Evolutionary conservation across 2,888 invertebrate species (phyloP).

Genomic region (Caenorhabditis sp.): DNA sequence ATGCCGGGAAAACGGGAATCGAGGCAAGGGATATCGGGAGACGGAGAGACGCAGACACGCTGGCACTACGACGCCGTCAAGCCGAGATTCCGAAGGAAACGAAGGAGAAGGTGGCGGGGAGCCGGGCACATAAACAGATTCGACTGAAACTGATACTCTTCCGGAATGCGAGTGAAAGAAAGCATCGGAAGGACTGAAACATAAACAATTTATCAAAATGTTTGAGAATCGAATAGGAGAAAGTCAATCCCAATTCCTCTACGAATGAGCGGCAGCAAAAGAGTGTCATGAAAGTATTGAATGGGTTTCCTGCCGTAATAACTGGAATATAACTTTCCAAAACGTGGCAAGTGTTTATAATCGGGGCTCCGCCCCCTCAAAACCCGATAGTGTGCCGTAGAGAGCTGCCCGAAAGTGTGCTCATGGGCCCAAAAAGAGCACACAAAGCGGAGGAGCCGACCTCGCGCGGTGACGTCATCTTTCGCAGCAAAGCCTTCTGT

Average conservation of each 20-base stretch:
- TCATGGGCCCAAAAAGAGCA: constrained; percentile 18
- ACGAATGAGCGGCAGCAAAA: too few species aligned
- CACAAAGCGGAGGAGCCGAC: constrained; percentile 1
- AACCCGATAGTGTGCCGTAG: not conserved
- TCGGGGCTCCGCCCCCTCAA: too few species aligned
- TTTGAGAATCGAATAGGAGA: too few species aligned
- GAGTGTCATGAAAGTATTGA: too few species aligned
- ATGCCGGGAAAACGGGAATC: constrained; percentile 33
- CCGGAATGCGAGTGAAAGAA: not conserved
- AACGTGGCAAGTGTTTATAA: too few species aligned
- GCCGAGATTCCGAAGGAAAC: constrained; percentile 2
- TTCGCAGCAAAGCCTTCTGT: too few species aligned
- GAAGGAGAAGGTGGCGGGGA: not conserved
- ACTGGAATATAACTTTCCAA: too few species aligned
- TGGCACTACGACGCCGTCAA: constrained; percentile 25
- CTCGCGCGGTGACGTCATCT: not conserved
- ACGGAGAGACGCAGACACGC: constrained; percentile 23
- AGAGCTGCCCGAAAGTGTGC: constrained; percentile 1
- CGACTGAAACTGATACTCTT: not conserved
- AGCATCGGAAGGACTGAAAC: too few species aligned
- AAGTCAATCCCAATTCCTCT: too few species aligned
- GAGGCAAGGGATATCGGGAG: not conserved
- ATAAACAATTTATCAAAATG: too few species aligned
- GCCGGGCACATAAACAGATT: not conserved
- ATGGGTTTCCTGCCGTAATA: too few species aligned